Conservation (phyloP, 2,113 vertebrate genomes). For the Sciurus niger region DNA sequence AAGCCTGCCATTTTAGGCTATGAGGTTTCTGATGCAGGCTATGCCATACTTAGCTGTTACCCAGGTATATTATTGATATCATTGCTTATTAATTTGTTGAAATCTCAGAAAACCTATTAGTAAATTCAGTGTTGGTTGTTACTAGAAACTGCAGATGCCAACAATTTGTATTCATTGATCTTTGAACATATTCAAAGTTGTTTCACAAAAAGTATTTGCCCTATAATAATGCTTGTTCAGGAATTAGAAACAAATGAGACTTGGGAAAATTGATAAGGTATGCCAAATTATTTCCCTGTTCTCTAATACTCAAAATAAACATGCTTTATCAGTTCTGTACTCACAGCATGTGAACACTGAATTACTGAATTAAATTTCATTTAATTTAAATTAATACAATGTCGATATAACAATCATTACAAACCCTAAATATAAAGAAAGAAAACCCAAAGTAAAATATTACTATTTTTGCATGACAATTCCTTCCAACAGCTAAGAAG, state of each 20-base stretch:
- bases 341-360: neutral
- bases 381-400: slow-evolving; percentile 20
- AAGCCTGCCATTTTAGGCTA: neutral
- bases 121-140: neutral
- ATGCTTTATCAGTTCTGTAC: neutral
- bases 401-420: neutral
- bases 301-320: neutral
- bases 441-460: neutral
- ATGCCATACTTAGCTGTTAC: neutral
- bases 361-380: slow-evolving; percentile 32
- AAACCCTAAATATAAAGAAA: neutral
- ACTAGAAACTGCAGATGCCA: neutral
- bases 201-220: neutral
- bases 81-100: neutral
- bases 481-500: neutral
- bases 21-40: neutral
- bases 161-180: neutral
- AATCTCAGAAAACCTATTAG: neutral
- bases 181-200: neutral
- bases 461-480: slow-evolving; percentile 1
- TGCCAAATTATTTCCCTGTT: neutral
- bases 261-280: neutral
- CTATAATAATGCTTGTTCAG: neutral
- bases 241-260: slow-evolving; percentile 18
- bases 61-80: neutral